Evolutionary conservation across 2,888 invertebrate genomes (phyloP).

Genomic region (Bombylius major): DNA sequence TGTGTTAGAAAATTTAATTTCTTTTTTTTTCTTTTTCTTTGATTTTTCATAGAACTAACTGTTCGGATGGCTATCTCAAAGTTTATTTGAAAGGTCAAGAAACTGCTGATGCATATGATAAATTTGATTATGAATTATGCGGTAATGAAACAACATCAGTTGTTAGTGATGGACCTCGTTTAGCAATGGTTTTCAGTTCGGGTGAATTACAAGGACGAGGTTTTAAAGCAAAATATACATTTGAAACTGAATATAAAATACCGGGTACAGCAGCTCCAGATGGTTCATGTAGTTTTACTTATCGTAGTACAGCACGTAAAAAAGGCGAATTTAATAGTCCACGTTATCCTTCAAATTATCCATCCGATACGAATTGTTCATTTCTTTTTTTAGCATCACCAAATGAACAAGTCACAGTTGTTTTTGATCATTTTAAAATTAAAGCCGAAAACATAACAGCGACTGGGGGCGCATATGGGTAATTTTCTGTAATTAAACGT

Average conservation of each 20-base stretch:
- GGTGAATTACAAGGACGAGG: slow-evolving; percentile 82
- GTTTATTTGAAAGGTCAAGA: slow-evolving; percentile 87
- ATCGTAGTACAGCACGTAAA: slow-evolving; percentile 74
- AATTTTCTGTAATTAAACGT: slow-evolving; percentile 16
- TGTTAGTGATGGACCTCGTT: slow-evolving; percentile 80
- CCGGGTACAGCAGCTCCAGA: slow-evolving; percentile 89
- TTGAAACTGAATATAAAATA: slow-evolving; percentile 73
- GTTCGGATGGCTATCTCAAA: slow-evolving; percentile 82
- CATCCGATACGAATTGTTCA: slow-evolving; percentile 87
- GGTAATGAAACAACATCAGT: slow-evolving; percentile 74
- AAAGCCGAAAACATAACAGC: slow-evolving; percentile 68
- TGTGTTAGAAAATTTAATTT: neutral
- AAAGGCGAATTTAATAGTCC: slow-evolving; percentile 92
- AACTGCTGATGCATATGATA: slow-evolving; percentile 82
- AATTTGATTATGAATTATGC: slow-evolving; percentile 86
- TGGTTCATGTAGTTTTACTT: slow-evolving; percentile 83
- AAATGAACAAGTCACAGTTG: slow-evolving; percentile 79
- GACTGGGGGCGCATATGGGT: slow-evolving; percentile 65
- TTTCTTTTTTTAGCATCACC: slow-evolving; percentile 78
- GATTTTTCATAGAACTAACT: slow-evolving; percentile 41
- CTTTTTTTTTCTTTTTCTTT: neutral
- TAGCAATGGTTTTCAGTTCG: slow-evolving; percentile 91
- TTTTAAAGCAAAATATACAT: slow-evolving; percentile 54
- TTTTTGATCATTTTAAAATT: slow-evolving; percentile 86
- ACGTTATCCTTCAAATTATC: slow-evolving; percentile 92